These are phyloP conservation scores for Athrips mouffetella DNA, from an alignment of 2,888 invertebrate species.

Conservation along the genomic window DNA sequence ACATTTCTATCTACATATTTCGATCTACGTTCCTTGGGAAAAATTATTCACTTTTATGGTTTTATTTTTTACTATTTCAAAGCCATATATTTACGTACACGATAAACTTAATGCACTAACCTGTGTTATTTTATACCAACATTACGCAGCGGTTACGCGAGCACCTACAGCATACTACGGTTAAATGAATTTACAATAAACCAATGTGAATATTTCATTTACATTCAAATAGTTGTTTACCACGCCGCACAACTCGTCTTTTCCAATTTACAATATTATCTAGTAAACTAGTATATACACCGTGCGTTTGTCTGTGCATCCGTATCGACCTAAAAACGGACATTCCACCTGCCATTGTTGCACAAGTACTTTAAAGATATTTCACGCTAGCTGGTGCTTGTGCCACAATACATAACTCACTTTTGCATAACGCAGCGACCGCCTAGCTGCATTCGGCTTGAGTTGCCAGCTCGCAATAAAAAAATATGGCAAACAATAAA, in stretches of 20 bases:
- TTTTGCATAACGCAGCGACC: slow-evolving; percentile 25
- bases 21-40: no score
- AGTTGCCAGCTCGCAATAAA: not conserved
- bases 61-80: no score
- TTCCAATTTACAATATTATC: slow-evolving; percentile 4
- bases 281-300: slow-evolving; percentile 23
- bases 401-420: slow-evolving; percentile 28
- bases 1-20: no score
- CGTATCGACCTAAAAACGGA: slow-evolving; percentile 31
- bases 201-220: not conserved
- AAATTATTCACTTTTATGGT: no score
- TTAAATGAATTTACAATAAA: not conserved
- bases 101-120: no score
- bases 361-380: slow-evolving; percentile 26
- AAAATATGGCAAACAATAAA: no score
- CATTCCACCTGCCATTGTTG: slow-evolving; percentile 33
- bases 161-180: no score
- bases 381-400: slow-evolving; percentile 26
- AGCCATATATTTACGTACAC: no score
- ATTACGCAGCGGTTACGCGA: no score
- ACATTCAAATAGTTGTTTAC: not conserved
- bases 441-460: not conserved
- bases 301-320: slow-evolving; percentile 28
- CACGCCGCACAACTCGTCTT: not conserved
- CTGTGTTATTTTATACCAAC: no score